Percentiles rank a stretch among this genome's conserved stretches.
phyloP scores from a whole-genome alignment of 2,888 invertebrate genomes.

The Ichneumoninae sp. region DNA sequence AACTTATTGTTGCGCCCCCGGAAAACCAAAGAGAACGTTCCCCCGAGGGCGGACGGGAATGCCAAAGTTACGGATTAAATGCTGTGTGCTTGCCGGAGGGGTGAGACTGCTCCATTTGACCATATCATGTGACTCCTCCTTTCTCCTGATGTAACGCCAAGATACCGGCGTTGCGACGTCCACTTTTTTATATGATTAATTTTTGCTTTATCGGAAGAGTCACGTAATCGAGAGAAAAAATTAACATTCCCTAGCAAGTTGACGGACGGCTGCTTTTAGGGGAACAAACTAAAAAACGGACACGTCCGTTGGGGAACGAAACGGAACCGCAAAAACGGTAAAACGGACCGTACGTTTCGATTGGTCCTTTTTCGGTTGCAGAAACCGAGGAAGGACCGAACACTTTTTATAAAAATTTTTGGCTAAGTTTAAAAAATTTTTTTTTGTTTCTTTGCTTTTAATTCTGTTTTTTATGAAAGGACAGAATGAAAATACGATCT shows the following conservation, averaged over 20 bases:
- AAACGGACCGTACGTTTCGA: no score
- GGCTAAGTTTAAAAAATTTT: no score
- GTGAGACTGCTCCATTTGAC: slow-evolving; percentile 24
- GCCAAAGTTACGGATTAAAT: slow-evolving; percentile 81
- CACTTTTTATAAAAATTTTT: no score
- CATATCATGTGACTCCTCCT: slow-evolving; percentile 5
- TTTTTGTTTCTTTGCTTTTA: no score
- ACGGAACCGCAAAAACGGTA: no score
- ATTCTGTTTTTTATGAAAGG: no score
- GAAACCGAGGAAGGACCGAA: no score
- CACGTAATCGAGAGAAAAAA: neutral
- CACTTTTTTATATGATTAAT: neutral
- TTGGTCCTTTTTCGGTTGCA: no score
- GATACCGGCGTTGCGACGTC: neutral
- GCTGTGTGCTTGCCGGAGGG: slow-evolving; percentile 61
- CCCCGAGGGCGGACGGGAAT: slow-evolving; percentile 74
- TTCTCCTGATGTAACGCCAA: slow-evolving; percentile 13
- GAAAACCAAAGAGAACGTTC: slow-evolving; percentile 77
- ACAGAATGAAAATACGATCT: no score
- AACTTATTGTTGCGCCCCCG: slow-evolving; percentile 79
- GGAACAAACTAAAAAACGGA: no score
- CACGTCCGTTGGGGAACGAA: no score
- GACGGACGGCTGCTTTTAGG: no score
- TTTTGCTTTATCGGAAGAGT: neutral
- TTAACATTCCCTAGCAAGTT: neutral